Evolutionary conservation across 92 coral and sea anemone genomes (phyloP), one percentile per base, ranked within the genome.

Genomic region (Porites divaricata): DNA sequence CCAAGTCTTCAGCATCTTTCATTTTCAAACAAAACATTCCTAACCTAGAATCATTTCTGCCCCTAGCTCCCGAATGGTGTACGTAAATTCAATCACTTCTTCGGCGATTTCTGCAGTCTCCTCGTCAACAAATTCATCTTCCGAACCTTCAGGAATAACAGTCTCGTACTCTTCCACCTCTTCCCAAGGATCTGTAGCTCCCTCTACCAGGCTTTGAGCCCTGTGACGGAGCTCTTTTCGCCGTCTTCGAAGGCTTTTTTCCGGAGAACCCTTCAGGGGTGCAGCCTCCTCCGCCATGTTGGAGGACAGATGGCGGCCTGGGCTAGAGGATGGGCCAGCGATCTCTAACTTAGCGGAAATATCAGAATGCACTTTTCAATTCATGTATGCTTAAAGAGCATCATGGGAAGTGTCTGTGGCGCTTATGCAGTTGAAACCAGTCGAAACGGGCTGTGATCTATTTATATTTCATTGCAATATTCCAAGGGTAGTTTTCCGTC

Each of bases 21-120:
- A 35, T 35, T 35, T 4, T 54, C 53, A 25, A 22, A 12, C 2
- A 26, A 61, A 23, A 64, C 35, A 51, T 11, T 28, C 72, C 95
- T 71, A n/a, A 96, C 98, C 98, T 78, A 96, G 89, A 73, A 96
- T 63, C 48, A 95, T 92, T 81, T 96, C 98, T 28, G 96, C 95
- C 15, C 89, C 79, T 35, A 96, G 90, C 66, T 95, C 98, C 10
- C 98, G 92, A 8, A 75, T 94, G 87, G 91, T 94, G 84, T 85
- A 93, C 8, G 95, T 92, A 70, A 92, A 93, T 68, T 90, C 96
- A 2, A 94, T 94, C 41, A 94, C 98, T 67, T 96, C 99, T 24
- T 96, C 98, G 7, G 98, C 98, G 10, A 92, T 88, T 51, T 96
- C 96, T 1, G 98, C 98, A 24, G 95, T 94, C 66, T 93, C 96